phyloP scores from a whole-genome alignment of 2,888 invertebrate species.

The Notocelia uddmanniana region DNA sequence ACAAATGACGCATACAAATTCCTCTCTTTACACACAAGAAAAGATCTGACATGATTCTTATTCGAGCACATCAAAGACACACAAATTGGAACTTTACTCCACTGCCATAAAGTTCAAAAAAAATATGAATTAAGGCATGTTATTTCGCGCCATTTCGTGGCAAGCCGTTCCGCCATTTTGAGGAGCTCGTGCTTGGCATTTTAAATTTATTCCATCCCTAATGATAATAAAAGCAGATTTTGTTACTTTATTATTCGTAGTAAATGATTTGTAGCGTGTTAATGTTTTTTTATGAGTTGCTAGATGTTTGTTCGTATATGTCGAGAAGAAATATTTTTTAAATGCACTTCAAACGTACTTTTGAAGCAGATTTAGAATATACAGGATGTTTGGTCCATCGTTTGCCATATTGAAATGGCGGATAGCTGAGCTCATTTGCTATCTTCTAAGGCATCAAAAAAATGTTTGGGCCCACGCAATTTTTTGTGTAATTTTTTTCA shows the following conservation, averaged over 20 bases:
- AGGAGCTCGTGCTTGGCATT: conserved; percentile 43
- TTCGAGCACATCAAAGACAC: neutral
- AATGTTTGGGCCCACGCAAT: too few species aligned
- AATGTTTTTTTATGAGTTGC: neutral
- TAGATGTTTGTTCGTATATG: neutral
- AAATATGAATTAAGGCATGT: neutral
- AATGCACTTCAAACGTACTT: neutral
- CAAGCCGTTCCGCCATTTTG: conserved; percentile 23
- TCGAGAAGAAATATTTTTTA: neutral
- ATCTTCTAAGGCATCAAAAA: too few species aligned
- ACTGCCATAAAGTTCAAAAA: neutral
- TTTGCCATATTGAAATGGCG: too few species aligned
- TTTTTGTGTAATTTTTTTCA: too few species aligned
- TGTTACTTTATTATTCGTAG: conserved; percentile 31
- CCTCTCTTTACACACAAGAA: conserved; percentile 48
- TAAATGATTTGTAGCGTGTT: conserved; percentile 29
- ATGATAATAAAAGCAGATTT: conserved; percentile 43
- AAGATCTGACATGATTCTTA: conserved; percentile 2
- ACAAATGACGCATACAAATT: conserved; percentile 63
- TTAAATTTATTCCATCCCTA: conserved; percentile 43
- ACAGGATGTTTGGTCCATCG: too few species aligned
- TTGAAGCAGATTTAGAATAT: too few species aligned
- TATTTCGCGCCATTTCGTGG: conserved; percentile 11
- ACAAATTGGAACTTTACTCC: neutral
- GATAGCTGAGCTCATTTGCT: too few species aligned